Evolutionary conservation across 2,888 invertebrate species (phyloP).

Genomic region (Rotaria socialis): DNA sequence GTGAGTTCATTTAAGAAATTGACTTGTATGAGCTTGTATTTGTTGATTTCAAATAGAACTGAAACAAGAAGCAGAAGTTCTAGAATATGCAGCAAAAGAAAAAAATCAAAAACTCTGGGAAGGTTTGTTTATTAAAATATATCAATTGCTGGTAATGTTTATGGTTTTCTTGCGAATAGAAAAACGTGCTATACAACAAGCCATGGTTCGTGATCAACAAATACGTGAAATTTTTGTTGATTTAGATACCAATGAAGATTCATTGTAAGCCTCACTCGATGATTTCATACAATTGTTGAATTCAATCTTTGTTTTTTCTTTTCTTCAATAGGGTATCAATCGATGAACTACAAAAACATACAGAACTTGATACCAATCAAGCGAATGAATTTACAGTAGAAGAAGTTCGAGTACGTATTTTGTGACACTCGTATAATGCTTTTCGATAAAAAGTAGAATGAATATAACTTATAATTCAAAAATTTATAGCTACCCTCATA

Average conservation of each 20-base stretch:
- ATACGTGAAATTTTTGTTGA: conserved; percentile 67
- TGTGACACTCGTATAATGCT: not conserved
- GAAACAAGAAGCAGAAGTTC: conserved; percentile 70
- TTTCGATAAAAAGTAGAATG: too few species aligned
- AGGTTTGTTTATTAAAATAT: conserved; percentile 51
- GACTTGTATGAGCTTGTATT: not conserved
- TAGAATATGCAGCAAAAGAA: conserved; percentile 68
- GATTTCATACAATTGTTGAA: not conserved
- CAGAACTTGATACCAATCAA: conserved; percentile 79
- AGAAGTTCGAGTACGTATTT: conserved; percentile 67
- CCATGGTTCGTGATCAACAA: conserved; percentile 52
- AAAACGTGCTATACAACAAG: conserved; percentile 51
- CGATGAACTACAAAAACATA: conserved; percentile 65
- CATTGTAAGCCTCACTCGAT: conserved; percentile 51
- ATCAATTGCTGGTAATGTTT: not conserved
- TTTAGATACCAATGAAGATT: conserved; percentile 77
- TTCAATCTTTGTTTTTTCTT: not conserved
- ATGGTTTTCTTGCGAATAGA: conserved; percentile 48
- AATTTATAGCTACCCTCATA: too few species aligned
- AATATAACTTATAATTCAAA: too few species aligned
- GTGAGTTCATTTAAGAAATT: conserved; percentile 46
- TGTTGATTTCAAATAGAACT: not conserved
- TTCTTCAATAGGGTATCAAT: conserved; percentile 63
- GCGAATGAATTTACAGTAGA: conserved; percentile 82
- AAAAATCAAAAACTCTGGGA: conserved; percentile 59